Base-by-base conservation (phyloP, 2,113 vertebrate species). In the Craseonycteris thonglongyai region DNA sequence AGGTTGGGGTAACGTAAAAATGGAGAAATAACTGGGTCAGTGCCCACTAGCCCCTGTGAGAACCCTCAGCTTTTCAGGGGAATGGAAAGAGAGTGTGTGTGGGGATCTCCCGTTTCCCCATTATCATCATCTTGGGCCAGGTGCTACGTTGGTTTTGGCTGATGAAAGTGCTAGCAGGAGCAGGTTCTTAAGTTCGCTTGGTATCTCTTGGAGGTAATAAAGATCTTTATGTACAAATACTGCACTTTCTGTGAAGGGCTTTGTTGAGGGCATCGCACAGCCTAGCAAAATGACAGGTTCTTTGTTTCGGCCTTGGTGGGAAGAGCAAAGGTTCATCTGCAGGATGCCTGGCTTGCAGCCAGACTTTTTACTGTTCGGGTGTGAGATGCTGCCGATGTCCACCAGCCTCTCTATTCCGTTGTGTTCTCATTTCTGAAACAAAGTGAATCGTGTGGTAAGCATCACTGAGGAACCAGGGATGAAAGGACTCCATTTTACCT, bases 181-280 rank as follows among this genome's bases (percentile, higher is more conserved):
- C 85, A 88, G 49, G 21, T 94, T 95, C 94, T 91, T 33, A 91
- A 95, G 69, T 85, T 87, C 49, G 40, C 65, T 93, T 78, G 54
- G 18, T 92, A 69, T 79, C 68, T 96, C 95, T 96, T 74, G 88
- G 86, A 95, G 68, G 40, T 69, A 93, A 80, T 95, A 94, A 96
- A 94, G 74, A 96, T 75, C 59, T 96, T 80, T 94, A 87, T 91
- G 96, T 94, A 92, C 89, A 96, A 97, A 95, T 95, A 80, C 71
- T 75, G 42, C 11, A 51, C 69, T 90, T 97, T 80, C 83, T 61
- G 10, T 63, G 42, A 65, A 91, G 63, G 51, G 72, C 51, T n/a
- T 90, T 74, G 72, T 49, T 91, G 79, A 82, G 45, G 54, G 54
- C 47, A 28, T 45, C 45, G 68, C 47, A 63, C 19, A 80, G 26